A percentile compares a stretch with the other conserved stretches of the same genome.
Evolutionary conservation across 2,888 invertebrate species (phyloP).

Genomic region (Laspeyria flexula): DNA sequence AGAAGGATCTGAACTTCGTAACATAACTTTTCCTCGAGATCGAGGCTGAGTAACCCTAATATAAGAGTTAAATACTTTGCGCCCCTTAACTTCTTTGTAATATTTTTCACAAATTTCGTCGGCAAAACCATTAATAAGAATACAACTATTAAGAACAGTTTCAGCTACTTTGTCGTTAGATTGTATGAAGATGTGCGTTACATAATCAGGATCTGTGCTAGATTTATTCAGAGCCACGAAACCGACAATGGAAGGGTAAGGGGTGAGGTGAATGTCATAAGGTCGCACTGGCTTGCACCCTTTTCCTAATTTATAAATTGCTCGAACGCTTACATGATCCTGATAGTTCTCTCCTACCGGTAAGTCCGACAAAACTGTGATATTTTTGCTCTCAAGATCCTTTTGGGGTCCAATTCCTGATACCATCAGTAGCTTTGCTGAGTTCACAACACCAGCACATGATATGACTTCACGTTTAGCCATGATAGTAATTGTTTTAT

Average conservation of each 20-base stretch:
- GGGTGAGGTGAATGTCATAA: background rate
- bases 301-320: background rate
- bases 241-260: background rate
- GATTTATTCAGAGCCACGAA: background rate
- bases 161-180: background rate
- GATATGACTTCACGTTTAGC: background rate
- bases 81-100: background rate
- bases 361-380: background rate
- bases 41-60: background rate
- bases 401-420: background rate
- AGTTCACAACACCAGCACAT: background rate
- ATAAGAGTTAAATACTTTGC: background rate
- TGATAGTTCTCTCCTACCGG: background rate
- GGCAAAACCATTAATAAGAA: background rate
- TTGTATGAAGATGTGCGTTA: background rate
- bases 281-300: background rate
- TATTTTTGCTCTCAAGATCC: background rate
- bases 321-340: background rate
- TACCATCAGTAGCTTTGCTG: background rate
- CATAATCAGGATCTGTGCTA: constrained; percentile 4
- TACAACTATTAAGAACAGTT: background rate
- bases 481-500: constrained; percentile 5
- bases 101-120: background rate
- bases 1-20: background rate
- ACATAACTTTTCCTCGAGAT: constrained; percentile 1